A percentile compares a stretch with the other conserved stretches of the same genome.
Conservation (phyloP, 2,888 invertebrate species). For the Pandemis corylana region DNA sequence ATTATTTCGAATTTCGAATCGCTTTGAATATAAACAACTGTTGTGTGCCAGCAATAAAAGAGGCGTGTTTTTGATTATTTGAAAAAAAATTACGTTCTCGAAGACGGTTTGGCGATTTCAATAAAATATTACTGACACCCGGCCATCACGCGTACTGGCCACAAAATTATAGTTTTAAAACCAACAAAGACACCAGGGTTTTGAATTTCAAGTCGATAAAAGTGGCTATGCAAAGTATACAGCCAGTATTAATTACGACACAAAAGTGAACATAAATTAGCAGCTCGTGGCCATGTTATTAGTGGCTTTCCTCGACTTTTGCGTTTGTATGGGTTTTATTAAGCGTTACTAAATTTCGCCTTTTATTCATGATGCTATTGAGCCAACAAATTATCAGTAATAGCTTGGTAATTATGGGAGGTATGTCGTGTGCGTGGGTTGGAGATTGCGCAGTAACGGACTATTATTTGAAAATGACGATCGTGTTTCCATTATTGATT, state of each 20-base stretch:
- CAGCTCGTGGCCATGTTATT: conserved; percentile 68
- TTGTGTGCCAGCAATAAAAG: conserved; percentile 57
- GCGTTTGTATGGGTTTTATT: conserved; percentile 54
- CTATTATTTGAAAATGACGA: conserved; percentile 36
- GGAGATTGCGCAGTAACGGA: conserved; percentile 33
- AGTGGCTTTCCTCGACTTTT: conserved; percentile 60
- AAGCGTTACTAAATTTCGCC: conserved; percentile 42
- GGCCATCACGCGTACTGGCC: conserved; percentile 62
- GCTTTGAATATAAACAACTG: conserved; percentile 74
- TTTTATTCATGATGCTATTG: conserved; percentile 38
- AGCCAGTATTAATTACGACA: conserved; percentile 61
- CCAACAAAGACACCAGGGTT: conserved; percentile 64
- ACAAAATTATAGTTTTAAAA: conserved; percentile 71
- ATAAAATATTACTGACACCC: conserved; percentile 59
- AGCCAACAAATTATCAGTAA: conserved; percentile 35
- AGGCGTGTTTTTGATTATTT: conserved; percentile 47
- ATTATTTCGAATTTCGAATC: conserved; percentile 68
- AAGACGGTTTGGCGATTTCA: conserved; percentile 53
- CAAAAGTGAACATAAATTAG: conserved; percentile 67
- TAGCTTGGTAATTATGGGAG: conserved; percentile 36
- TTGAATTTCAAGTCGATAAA: conserved; percentile 51
- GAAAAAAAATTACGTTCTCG: conserved; percentile 50
- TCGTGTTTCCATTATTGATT: conserved; percentile 40
- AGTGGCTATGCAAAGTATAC: conserved; percentile 64
- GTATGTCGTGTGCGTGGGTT: conserved; percentile 36